phyloP scores from a whole-genome alignment of 37 sponge, comb jelly and placozoan species.

The Diacarnus erythraeanus region DNA sequence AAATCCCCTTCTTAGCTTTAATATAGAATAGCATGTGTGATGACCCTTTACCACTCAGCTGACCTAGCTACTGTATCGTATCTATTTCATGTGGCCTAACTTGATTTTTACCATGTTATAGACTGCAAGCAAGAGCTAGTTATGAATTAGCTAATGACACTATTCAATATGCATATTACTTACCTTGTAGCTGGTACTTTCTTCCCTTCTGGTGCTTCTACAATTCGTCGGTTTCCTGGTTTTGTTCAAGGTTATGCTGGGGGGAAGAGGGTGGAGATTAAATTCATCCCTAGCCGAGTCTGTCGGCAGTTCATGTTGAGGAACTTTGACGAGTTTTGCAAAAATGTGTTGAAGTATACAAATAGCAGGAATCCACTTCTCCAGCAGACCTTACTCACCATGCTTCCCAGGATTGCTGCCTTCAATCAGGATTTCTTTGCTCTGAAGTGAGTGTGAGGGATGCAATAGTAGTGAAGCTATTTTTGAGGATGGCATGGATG shows the following conservation, averaged over 20 bases:
- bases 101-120: no score
- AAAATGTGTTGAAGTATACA: conserved; percentile 48
- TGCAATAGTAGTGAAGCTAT: background rate
- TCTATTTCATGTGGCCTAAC: no score
- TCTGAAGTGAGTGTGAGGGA: conserved; percentile 28
- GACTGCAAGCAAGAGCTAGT: background rate
- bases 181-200: background rate
- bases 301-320: conserved; percentile 59
- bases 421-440: conserved; percentile 76
- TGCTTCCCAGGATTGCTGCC: conserved; percentile 86
- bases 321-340: conserved; percentile 71
- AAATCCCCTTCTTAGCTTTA: no score
- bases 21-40: no score
- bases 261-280: conserved; percentile 37
- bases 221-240: conserved; percentile 46
- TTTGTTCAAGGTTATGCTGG: conserved; percentile 36
- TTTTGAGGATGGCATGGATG: no score
- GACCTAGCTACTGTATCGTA: no score
- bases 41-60: no score
- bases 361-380: conserved; percentile 64
- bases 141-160: background rate
- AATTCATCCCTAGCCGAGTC: conserved; percentile 36
- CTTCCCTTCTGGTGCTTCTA: conserved; percentile 8
- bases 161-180: background rate
- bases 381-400: conserved; percentile 66